Conservation (phyloP, 2,797 vertebrate genomes). For the Leptodactylus fallax region DNA sequence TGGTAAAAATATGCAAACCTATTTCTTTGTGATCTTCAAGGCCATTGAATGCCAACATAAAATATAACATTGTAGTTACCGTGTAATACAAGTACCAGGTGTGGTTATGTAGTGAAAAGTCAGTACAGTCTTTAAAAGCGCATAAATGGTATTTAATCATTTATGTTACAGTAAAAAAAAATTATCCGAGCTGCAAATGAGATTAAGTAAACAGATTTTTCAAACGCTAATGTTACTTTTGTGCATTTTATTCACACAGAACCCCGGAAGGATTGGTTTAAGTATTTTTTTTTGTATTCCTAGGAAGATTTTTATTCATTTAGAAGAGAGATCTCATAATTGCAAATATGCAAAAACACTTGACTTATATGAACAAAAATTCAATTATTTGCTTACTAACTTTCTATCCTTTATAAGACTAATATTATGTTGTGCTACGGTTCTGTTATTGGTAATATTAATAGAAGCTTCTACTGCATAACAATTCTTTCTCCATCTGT, state of each 20-base stretch:
- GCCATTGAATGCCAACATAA: conserved; percentile 63
- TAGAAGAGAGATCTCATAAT: neutral
- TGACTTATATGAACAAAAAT: neutral
- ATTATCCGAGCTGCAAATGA: conserved; percentile 19
- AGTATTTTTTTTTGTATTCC: neutral
- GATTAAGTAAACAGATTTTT: conserved; percentile 54
- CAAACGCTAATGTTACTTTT: conserved; percentile 26
- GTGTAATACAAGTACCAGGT: conserved; percentile 62
- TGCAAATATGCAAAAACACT: neutral
- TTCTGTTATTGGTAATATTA: neutral
- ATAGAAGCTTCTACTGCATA: neutral
- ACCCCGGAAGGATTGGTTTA: neutral
- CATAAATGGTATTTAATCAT: conserved; percentile 62
- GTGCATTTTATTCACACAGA: conserved; percentile 13
- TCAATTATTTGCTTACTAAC: neutral
- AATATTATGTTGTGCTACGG: neutral
- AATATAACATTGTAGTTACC: conserved; percentile 59
- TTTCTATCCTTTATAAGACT: neutral
- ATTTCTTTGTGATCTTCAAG: conserved; percentile 65
- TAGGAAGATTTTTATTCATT: neutral
- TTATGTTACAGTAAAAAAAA: conserved; percentile 46
- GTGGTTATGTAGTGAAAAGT: conserved; percentile 58
- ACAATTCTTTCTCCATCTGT: neutral
- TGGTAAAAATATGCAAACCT: conserved; percentile 78
- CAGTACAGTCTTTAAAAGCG: conserved; percentile 52